A percentile compares a stretch with the other conserved stretches of the same genome.
These are phyloP conservation scores for Horisme vitalbata DNA, from an alignment of 2,888 invertebrate species.

Conservation along the genomic window DNA sequence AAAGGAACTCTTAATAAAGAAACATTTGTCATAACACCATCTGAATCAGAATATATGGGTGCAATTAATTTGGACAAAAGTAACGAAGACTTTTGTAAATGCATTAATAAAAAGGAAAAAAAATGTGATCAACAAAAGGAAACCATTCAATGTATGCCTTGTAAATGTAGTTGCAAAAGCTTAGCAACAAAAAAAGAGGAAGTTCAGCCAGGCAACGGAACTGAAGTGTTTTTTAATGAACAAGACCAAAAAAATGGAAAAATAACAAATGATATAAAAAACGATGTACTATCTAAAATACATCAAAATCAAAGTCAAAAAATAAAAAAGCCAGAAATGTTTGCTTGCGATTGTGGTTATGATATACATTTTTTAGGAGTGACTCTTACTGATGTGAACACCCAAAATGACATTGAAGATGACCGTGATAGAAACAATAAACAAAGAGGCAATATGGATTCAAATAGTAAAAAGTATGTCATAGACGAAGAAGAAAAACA, in stretches of 20 bases:
- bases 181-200: conserved; percentile 10
- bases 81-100: conserved; percentile 50
- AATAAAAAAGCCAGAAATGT: conserved; percentile 19
- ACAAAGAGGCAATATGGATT: not conserved
- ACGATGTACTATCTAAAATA: not conserved
- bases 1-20: conserved; percentile 2
- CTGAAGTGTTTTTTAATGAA: not conserved
- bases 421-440: not conserved
- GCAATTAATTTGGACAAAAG: conserved; percentile 63
- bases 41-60: conserved; percentile 62
- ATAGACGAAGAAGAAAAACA: too few relatives aligned
- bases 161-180: conserved; percentile 39
- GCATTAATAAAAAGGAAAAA: conserved; percentile 26
- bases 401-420: conserved; percentile 20
- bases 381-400: conserved; percentile 51
- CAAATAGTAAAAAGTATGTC: conserved; percentile 9
- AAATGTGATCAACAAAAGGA: conserved; percentile 11
- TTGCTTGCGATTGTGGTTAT: conserved; percentile 46
- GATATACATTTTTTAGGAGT: conserved; percentile 68
- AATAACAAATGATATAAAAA: not conserved
- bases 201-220: not conserved
- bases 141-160: conserved; percentile 40
- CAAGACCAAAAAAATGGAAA: conserved; percentile 2
- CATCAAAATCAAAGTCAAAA: too few relatives aligned
- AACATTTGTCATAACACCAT: conserved; percentile 25